phyloP scores from a whole-genome alignment of 2,888 invertebrate genomes.

The Operophtera brumata region DNA sequence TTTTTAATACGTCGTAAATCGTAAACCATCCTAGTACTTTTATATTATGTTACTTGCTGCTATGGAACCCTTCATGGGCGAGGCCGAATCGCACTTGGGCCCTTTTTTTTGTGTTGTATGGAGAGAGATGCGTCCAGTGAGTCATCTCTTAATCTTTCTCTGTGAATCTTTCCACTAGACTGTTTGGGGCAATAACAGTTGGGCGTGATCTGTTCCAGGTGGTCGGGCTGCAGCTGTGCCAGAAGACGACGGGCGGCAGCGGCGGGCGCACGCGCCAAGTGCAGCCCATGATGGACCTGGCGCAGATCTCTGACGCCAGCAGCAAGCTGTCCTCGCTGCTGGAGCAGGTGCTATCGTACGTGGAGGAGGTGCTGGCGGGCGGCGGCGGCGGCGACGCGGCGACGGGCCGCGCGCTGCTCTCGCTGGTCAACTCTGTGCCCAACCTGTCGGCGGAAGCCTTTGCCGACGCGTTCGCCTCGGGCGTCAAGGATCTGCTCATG shows the following conservation, averaged over 20 bases:
- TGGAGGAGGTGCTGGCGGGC: constrained; percentile 94
- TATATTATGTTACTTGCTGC: too few relatives aligned
- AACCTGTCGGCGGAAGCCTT: constrained; percentile 93
- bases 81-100: too few relatives aligned
- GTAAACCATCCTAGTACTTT: too few relatives aligned
- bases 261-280: constrained; percentile 81
- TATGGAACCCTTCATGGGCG: too few relatives aligned
- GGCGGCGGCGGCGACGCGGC: constrained; percentile 89
- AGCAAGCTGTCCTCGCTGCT: constrained; percentile 87
- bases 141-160: too few relatives aligned
- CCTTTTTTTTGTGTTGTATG: too few relatives aligned
- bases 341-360: constrained; percentile 88
- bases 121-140: too few relatives aligned
- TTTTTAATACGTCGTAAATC: too few relatives aligned
- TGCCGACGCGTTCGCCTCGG: constrained; percentile 96
- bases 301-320: constrained; percentile 93
- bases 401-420: constrained; percentile 94
- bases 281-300: constrained; percentile 82
- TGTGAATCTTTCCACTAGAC: too few relatives aligned
- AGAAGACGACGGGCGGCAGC: constrained; percentile 86
- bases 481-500: constrained; percentile 89
- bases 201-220: constrained; percentile 58
- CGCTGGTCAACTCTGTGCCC: constrained; percentile 96
- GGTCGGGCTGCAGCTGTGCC: constrained; percentile 89
- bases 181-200: too few relatives aligned